A percentile compares a stretch with the other conserved stretches of the same genome.
phyloP scores from a whole-genome alignment of 2,113 vertebrate genomes.

The Solea senegalensis region DNA sequence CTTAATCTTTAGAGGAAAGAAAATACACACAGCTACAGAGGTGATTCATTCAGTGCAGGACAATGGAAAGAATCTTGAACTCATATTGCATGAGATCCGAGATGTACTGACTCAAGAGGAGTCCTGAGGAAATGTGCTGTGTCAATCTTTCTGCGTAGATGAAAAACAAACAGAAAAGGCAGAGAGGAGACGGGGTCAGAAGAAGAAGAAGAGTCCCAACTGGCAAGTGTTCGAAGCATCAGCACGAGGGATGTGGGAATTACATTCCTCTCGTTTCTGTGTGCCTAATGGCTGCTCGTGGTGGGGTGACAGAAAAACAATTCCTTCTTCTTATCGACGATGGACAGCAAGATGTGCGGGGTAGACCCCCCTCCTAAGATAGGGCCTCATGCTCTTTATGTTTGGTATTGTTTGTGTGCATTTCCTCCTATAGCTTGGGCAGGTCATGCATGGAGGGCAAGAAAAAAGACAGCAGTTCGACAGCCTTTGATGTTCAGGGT shows the following conservation, averaged over 20 bases:
- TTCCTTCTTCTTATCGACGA: slow-evolving; percentile 26
- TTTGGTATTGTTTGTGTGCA: slow-evolving; percentile 66
- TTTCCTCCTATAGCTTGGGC: slow-evolving; percentile 66
- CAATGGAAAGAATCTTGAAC: slow-evolving; percentile 62
- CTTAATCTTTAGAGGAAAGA: slow-evolving; percentile 51
- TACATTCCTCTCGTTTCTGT: slow-evolving; percentile 36
- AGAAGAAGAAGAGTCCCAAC: slow-evolving; percentile 17
- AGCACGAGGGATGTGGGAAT: slow-evolving; percentile 36
- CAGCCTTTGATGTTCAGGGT: slow-evolving; percentile 75
- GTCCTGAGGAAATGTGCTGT: slow-evolving; percentile 28
- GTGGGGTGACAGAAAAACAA: slow-evolving; percentile 2
- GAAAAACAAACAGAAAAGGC: slow-evolving; percentile 29
- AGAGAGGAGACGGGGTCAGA: not conserved
- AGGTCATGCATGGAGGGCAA: slow-evolving; percentile 38
- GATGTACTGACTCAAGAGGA: slow-evolving; percentile 57
- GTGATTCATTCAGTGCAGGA: slow-evolving; percentile 62
- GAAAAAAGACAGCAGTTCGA: slow-evolving; percentile 47
- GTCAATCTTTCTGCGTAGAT: slow-evolving; percentile 31
- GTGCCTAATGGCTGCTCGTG: slow-evolving; percentile 45
- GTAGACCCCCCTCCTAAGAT: slow-evolving; percentile 18
- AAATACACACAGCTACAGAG: slow-evolving; percentile 35
- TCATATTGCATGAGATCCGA: slow-evolving; percentile 49
- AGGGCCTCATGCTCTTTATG: slow-evolving; percentile 55
- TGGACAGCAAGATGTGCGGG: slow-evolving; percentile 20
- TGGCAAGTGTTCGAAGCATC: slow-evolving; percentile 46